Evolutionary conservation across 2,888 invertebrate genomes (phyloP).

Genomic region (Leptinotarsa peninsularis): DNA sequence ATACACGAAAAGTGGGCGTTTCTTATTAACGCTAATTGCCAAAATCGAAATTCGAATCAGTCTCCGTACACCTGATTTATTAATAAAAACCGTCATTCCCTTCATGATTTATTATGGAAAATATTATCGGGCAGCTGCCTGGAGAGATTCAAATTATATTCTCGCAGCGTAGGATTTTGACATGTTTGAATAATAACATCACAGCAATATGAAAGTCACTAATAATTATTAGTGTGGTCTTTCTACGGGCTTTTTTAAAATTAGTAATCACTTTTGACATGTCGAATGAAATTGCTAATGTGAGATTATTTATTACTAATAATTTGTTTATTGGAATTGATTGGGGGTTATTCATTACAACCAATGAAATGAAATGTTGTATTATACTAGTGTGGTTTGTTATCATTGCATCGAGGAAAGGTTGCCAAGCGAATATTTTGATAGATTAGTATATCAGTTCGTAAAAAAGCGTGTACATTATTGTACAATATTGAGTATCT

Average conservation of each 20-base stretch:
- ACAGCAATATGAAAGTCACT: conserved; percentile 42
- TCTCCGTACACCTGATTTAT: conserved; percentile 28
- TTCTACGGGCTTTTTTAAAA: conserved; percentile 35
- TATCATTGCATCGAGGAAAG: background rate
- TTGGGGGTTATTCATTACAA: conserved; percentile 7
- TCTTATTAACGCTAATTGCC: conserved; percentile 39
- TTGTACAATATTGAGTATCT: no score
- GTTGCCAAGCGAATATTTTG: background rate
- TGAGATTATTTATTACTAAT: conserved; percentile 28
- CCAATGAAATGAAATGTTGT: conserved; percentile 6
- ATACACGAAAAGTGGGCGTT: conserved; percentile 33
- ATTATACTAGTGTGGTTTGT: background rate
- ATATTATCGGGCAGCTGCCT: conserved; percentile 41
- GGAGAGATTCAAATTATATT: conserved; percentile 43
- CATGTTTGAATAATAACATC: conserved; percentile 46
- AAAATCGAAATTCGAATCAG: conserved; percentile 36
- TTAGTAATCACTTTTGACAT: conserved; percentile 36
- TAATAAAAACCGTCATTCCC: conserved; percentile 39
- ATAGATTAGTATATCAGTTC: background rate
- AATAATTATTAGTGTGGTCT: conserved; percentile 35
- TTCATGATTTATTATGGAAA: conserved; percentile 43
- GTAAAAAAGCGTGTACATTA: no score
- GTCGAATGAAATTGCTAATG: conserved; percentile 35
- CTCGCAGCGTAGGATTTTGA: conserved; percentile 37
- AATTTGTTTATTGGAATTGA: conserved; percentile 27